These are phyloP conservation scores for Megaceryle maxima DNA, from an alignment of 2,113 vertebrate genomes.

Conservation along the genomic window DNA sequence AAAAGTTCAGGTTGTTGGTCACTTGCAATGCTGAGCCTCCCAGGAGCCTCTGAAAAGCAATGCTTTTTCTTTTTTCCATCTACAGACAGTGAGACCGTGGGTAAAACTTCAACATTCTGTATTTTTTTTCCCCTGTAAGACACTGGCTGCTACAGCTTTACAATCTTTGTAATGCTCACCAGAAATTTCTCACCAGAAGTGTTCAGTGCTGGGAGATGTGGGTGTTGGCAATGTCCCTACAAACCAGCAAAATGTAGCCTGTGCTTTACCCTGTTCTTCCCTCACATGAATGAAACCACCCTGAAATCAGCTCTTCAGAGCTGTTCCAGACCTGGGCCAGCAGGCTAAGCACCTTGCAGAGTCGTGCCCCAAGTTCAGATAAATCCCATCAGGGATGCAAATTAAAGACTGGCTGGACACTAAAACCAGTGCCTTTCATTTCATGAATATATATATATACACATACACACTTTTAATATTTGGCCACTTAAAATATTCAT, in stretches of 20 bases:
- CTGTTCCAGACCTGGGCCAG: background rate
- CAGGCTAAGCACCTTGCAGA: background rate
- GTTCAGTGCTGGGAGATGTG: background rate
- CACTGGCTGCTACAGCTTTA: background rate
- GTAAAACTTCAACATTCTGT: background rate
- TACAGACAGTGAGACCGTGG: background rate
- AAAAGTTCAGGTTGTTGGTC: background rate
- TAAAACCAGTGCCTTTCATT: background rate
- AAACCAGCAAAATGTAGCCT: background rate
- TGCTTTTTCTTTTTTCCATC: background rate
- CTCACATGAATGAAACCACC: background rate
- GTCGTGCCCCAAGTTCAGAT: background rate
- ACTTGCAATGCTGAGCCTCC: background rate
- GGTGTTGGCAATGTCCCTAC: background rate
- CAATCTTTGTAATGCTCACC: no score
- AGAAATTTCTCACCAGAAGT: background rate
- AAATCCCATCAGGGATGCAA: background rate
- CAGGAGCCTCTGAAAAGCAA: background rate
- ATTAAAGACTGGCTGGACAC: background rate
- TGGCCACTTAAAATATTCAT: constrained; percentile 29
- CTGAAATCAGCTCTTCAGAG: background rate
- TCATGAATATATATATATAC: background rate
- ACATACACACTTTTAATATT: background rate
- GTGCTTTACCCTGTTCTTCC: background rate
- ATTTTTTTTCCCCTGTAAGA: background rate